Base-by-base conservation (phyloP, 2,888 invertebrate genomes). In the Polylopha cassiicola region DNA sequence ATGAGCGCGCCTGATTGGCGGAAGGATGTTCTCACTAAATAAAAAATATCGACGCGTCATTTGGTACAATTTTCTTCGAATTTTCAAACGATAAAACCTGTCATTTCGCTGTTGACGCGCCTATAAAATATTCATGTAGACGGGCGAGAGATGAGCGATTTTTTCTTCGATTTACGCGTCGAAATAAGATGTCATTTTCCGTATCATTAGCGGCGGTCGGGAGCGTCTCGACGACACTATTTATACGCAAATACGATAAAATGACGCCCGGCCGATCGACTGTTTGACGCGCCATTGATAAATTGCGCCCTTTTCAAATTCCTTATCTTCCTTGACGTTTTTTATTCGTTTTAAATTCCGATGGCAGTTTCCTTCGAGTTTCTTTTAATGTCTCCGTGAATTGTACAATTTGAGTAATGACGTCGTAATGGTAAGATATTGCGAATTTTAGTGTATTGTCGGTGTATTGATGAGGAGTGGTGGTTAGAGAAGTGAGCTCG, bases 171-270 rank as follows among this genome's bases (percentile, higher is more conserved):
- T 82, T 82, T 80, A 73, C 76, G 77, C 79, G 69, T 77, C 80
- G 79, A 78, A 86, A 86, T 86, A 86, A 85, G 86, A 85, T 81
- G 85, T 85, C 85, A 86, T 86, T 86, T 86, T 86, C 86, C 86
- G 84, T 81, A 73, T 86, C 86, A 86, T 86, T 86, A 86, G 84
- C 86, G 76, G 64, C 77, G 77, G 72, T 68, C 71, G 67, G 74
- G 73, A 72, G 73, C 76, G 72, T 62, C 72, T 66, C 74, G 73
- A 70, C 63, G 74, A 68, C 84, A 85, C 85, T 85, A 85, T 85
- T 84, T 84, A 84, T 81, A 84, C 82, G 81, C 81, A 84, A 84
- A 84, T 85, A 81, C 79, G 81, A 81, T 82, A 81, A 81, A 81
- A 82, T 78, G 80, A 84, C 75, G 80, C 80, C 76, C 79, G 61